phyloP scores from a whole-genome alignment of 37 sponge, comb jelly and placozoan genomes.

The Trichoplax adhaerens region DNA sequence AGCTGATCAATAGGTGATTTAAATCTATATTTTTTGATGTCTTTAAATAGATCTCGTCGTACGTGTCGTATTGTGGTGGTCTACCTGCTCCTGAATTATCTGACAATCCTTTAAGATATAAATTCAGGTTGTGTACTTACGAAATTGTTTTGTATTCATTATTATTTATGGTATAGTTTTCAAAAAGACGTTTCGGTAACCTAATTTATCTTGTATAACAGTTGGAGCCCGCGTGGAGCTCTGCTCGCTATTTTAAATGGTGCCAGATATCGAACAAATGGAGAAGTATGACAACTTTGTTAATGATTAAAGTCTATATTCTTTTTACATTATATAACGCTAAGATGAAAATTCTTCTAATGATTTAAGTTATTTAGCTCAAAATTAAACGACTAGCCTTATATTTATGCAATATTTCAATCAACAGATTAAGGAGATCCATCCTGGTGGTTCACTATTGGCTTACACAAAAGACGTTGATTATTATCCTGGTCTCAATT shows the following conservation, averaged over 20 bases:
- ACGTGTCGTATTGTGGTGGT: not conserved
- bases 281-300: constrained; percentile 31
- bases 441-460: constrained; percentile 14
- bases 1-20: too few species aligned
- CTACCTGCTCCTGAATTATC: constrained; percentile 73
- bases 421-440: constrained; percentile 20
- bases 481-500: constrained; percentile 23
- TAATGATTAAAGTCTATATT: not conserved
- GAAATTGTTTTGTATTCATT: not conserved
- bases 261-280: constrained; percentile 56
- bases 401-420: too few species aligned
- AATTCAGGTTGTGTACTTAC: constrained; percentile 44
- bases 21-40: too few species aligned
- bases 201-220: too few species aligned
- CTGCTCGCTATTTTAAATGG: constrained; percentile 38
- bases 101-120: constrained; percentile 82
- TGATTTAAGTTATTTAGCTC: not conserved
- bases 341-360: not conserved
- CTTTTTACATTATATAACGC: not conserved
- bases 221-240: constrained; percentile 72
- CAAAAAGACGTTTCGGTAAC: too few species aligned
- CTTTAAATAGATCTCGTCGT: too few species aligned
- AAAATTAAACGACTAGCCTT: too few species aligned
- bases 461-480: constrained; percentile 13
- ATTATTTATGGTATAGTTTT: too few species aligned